These are phyloP conservation scores for Platycercus adscitus DNA, from an alignment of 2,113 vertebrate species.

Conservation along the genomic window DNA sequence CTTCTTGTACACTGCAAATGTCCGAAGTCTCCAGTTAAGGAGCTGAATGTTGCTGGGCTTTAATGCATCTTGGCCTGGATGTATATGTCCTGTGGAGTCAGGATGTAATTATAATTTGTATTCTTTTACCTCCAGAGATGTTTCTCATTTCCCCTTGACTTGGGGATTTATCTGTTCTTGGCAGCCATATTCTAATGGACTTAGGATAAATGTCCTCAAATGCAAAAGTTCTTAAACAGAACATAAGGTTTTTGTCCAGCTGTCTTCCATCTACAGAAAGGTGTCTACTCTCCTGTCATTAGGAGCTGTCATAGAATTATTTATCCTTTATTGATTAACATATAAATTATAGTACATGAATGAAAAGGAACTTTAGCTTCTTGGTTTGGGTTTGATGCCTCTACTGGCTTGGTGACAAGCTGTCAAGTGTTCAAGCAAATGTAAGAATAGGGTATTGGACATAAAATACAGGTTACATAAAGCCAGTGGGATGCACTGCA, in stretches of 20 bases:
- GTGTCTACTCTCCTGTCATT: background rate
- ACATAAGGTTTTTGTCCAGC: background rate
- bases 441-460: background rate
- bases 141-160: background rate
- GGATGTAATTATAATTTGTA: background rate
- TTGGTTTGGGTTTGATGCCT: background rate
- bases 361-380: background rate
- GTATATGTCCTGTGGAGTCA: background rate
- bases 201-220: background rate
- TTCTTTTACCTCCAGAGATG: background rate
- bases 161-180: background rate
- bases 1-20: background rate
- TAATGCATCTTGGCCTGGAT: background rate
- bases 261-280: background rate
- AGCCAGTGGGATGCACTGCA: background rate
- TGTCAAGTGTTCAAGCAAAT: background rate
- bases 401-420: background rate
- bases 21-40: background rate
- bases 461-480: background rate
- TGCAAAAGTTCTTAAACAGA: background rate
- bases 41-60: background rate
- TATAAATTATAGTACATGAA: background rate
- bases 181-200: background rate
- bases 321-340: background rate
- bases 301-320: background rate